Conservation (phyloP, 1,140 invertebrate species). For the Scaptomyza hsui region DNA sequence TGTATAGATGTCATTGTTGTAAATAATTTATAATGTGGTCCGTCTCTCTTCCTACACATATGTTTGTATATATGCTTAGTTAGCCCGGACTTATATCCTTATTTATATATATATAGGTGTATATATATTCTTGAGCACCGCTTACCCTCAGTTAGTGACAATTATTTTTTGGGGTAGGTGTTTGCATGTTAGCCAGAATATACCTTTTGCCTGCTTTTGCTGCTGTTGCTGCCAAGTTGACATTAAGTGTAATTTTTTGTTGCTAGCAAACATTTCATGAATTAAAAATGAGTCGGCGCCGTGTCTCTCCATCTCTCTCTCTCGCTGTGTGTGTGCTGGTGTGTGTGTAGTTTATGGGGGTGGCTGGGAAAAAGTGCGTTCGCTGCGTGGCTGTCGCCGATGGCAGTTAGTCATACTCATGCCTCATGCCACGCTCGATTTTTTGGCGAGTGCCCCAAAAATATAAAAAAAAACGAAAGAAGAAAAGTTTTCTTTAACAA, state of each 20-base stretch:
- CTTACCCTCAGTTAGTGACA: slow-evolving; percentile 45
- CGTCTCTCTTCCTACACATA: not conserved
- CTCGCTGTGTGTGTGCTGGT: not conserved
- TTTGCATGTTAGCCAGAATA: slow-evolving; percentile 18
- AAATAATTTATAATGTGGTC: slow-evolving; percentile 43
- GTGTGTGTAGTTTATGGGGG: slow-evolving; percentile 27
- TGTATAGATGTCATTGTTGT: slow-evolving; percentile 30
- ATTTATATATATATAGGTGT: not conserved
- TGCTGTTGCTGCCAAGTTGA: slow-evolving; percentile 27
- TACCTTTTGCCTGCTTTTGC: slow-evolving; percentile 16
- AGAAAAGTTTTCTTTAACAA: not conserved
- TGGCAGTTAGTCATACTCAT: slow-evolving; percentile 48
- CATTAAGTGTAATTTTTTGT: slow-evolving; percentile 57
- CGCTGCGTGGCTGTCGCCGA: slow-evolving; percentile 39
- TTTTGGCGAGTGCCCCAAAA: slow-evolving; percentile 14
- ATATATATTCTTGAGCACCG: slow-evolving; percentile 13
- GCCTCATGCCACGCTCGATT: slow-evolving; percentile 11
- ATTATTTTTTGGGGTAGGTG: slow-evolving; percentile 48
- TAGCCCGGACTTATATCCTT: not conserved
- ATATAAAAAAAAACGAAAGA: not conserved
- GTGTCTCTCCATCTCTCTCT: no score
- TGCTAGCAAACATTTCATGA: slow-evolving; percentile 48
- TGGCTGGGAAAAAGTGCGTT: slow-evolving; percentile 40
- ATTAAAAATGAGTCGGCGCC: slow-evolving; percentile 44
- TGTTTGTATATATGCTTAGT: not conserved